Evolutionary conservation across 2,888 invertebrate species (phyloP), one percentile per base, ranked within the genome.

Genomic region (Cosmia trapezina): DNA sequence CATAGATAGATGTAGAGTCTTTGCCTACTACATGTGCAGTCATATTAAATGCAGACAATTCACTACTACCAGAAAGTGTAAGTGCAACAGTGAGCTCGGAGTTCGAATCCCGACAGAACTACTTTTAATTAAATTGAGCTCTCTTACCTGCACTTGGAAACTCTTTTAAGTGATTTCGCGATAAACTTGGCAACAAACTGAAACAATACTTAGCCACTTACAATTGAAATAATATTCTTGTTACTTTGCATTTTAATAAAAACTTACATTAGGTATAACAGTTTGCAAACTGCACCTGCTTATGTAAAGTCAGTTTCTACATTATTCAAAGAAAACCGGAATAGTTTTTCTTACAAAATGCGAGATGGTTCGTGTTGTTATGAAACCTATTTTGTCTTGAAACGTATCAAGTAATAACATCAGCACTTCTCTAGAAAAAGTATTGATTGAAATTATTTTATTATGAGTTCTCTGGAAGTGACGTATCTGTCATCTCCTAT

Each of bases 61-160:
- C 56, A 73, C 70, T 60, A 60, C 51, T 67, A 69, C 62, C 78
- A 59, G 64, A 77, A 70, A 81, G 62, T 68, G 68, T 77, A 81
- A 86, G 71, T 80, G 83, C 80, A 81, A 87, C 81, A 79, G 66
- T 62, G 72, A 78, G 80, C 78, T 72, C 71, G 66, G 66, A 86
- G 80, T 89, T 89, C 79, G 83, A 89, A 89, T 88, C 90, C 88
- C 88, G 54, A 73, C 73, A 86, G 87, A 89, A 89, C 88, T 91
- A 91, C 88, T 93, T 92, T 93, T 92, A 93, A 92, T 92, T 92
- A 91, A 93, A 90, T 91, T 88, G 89, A 91, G 88, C 87, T 86
- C 89, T 91, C 88, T 89, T 90, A 91, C 91, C 89, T 90, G 87
- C 81, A 85, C 90, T 89, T 87, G 88, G 81, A 88, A 92, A 93